phyloP scores from a whole-genome alignment of 2,888 invertebrate species.

The Xylota sylvarum region DNA sequence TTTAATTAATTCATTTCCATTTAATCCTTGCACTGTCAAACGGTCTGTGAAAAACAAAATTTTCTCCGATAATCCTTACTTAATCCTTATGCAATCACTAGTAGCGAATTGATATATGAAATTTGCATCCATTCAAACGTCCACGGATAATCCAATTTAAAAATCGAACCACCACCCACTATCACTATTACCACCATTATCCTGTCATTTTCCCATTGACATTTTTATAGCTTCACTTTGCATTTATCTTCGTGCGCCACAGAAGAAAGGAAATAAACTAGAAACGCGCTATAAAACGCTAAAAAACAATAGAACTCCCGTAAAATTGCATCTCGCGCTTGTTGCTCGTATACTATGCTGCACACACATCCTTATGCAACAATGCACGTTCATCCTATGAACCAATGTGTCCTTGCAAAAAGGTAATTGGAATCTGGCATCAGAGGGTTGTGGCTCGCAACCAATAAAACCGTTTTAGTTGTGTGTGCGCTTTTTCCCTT shows the following conservation, averaged over 20 bases:
- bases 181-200: slow-evolving; percentile 53
- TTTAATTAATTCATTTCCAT: slow-evolving; percentile 1
- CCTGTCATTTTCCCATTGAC: slow-evolving; percentile 71
- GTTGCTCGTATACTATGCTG: slow-evolving; percentile 16
- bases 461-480: slow-evolving; percentile 51
- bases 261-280: slow-evolving; percentile 64
- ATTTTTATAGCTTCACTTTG: slow-evolving; percentile 63
- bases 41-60: background rate
- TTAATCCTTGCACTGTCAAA: slow-evolving; percentile 14
- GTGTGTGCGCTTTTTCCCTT: slow-evolving; percentile 34
- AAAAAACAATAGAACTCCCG: slow-evolving; percentile 67
- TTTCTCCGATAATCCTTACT: background rate
- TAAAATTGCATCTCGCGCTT: slow-evolving; percentile 48
- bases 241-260: slow-evolving; percentile 41
- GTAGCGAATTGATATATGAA: slow-evolving; percentile 50
- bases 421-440: slow-evolving; percentile 65
- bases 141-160: slow-evolving; percentile 64
- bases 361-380: slow-evolving; percentile 11
- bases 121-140: slow-evolving; percentile 47
- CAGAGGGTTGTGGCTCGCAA: slow-evolving; percentile 23
- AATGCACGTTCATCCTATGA: slow-evolving; percentile 36
- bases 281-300: slow-evolving; percentile 67
- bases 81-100: slow-evolving; percentile 55
- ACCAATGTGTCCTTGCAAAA: slow-evolving; percentile 63
- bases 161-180: slow-evolving; percentile 52